Conservation (phyloP, 2,797 vertebrate genomes). For the Cirrhinus molitorella region DNA sequence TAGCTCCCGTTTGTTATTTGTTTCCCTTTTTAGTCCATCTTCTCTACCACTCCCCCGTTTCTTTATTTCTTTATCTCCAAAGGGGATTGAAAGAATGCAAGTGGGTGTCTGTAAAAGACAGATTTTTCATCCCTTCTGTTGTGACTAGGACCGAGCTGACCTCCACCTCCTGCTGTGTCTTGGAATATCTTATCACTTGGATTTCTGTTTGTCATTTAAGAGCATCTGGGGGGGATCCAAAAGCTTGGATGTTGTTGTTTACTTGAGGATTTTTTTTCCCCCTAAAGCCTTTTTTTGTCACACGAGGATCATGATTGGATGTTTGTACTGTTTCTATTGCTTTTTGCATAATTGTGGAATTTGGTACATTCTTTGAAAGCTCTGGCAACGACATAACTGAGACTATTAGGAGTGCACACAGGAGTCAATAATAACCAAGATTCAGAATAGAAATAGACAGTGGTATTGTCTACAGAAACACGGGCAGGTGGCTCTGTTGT, state of each 20-base stretch:
- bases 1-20: conserved; percentile 27
- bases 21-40: conserved; percentile 14
- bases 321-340: not conserved
- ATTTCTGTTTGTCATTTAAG: conserved; percentile 17
- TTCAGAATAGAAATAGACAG: conserved; percentile 22
- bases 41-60: conserved; percentile 6
- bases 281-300: not conserved
- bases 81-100: conserved; percentile 21
- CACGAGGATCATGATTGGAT: conserved; percentile 31
- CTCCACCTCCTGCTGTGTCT: conserved; percentile 27
- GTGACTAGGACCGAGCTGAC: conserved; percentile 19
- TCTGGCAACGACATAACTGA: conserved; percentile 5
- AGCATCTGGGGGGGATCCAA: conserved; percentile 1
- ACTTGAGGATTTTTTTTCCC: conserved; percentile 5
- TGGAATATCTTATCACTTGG: conserved; percentile 40
- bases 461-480: conserved; percentile 3
- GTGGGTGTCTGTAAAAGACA: conserved; percentile 20
- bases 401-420: not conserved
- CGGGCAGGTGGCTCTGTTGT: conserved; percentile 21
- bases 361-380: conserved; percentile 7
- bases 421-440: conserved; percentile 5
- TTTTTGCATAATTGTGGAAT: conserved; percentile 15
- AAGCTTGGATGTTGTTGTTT: not conserved
- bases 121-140: conserved; percentile 20
- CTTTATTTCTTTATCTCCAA: conserved; percentile 6